phyloP scores from a whole-genome alignment of 2,113 vertebrate species.

The Anoplopoma fimbria region DNA sequence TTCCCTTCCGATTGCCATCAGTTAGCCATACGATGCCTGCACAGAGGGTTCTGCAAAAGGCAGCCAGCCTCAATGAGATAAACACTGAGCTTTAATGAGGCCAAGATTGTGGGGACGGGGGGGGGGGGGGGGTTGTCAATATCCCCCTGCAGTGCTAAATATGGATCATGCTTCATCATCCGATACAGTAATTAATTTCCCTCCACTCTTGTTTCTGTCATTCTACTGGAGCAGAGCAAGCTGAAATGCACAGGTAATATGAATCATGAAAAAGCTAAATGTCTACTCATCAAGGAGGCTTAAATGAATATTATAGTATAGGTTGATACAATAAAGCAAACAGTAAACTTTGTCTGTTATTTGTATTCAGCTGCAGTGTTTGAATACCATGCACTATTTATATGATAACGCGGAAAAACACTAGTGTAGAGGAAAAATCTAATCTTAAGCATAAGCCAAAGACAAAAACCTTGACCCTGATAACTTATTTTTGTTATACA shows the following conservation, averaged over 20 bases:
- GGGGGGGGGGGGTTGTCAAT: constrained; percentile 45
- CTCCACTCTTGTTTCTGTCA: constrained; percentile 19
- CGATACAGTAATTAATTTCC: constrained; percentile 49
- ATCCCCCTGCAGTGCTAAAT: constrained; percentile 47
- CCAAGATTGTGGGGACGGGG: constrained; percentile 43
- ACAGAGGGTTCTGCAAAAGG: constrained; percentile 68
- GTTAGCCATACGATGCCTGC: constrained; percentile 70
- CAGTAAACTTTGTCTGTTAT: constrained; percentile 23
- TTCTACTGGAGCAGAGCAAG: neutral
- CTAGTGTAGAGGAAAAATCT: constrained; percentile 21
- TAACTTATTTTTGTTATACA: neutral
- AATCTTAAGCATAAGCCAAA: constrained; percentile 1
- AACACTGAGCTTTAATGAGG: constrained; percentile 74
- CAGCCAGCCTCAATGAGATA: constrained; percentile 74
- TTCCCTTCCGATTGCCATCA: constrained; percentile 78
- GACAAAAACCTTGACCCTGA: neutral
- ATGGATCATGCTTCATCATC: constrained; percentile 55
- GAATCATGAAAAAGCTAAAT: neutral
- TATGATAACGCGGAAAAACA: constrained; percentile 48
- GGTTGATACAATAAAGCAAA: neutral
- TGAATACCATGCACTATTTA: constrained; percentile 38
- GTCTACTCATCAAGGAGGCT: neutral
- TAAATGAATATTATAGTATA: neutral
- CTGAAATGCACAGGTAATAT: neutral
- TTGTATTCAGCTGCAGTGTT: constrained; percentile 52